Evolutionary conservation across 2,113 vertebrate species (phyloP), one percentile per base, ranked within the genome.

Genomic region (Numida meleagris): DNA sequence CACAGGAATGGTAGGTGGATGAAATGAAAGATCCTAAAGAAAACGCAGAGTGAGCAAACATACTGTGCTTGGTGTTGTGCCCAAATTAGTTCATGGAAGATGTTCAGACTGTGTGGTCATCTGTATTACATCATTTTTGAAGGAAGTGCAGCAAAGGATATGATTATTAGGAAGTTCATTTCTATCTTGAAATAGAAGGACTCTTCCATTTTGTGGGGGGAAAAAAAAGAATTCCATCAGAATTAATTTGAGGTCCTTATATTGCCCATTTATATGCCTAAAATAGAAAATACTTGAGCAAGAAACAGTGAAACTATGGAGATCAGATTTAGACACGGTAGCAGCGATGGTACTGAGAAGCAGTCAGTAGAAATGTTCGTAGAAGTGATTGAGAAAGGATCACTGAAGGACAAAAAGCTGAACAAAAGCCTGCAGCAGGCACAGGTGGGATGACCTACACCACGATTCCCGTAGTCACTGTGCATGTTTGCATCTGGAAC

Each of bases 221-320:
- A 73, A 18, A 19, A 76, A 57, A 58, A 58, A 62, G 83, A 51
- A n/a, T n/a, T n/a, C 13, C 0, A 0, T 86, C 66, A 62, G 74
- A 82, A 73, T 82, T 76, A 82, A 91, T 82, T 86, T 12, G 40
- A 75, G 12, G 24, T 74, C 77, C 84, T 76, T 40, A 38, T 84
- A 25, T 45, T 82, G 71, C 33, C 50, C 71, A 38, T 92, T 91
- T 84, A 9, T 85, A 31, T 79, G n/a, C 89, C 74, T 50, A 18
- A 89, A 94, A 92, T 89, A 91, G 91, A n/a, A 87, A 34, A 65
- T 24, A 50, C 16, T 90, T 50, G 78, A 71, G 33, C 66, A 77
- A 89, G 45, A 36, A 90, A 53, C 19, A n/a, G 82, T 4, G 38
- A 68, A 75, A 74, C 85, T 92, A 6, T 67, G 70, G 84, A 87